A percentile compares a stretch with the other conserved stretches of the same genome.
These are phyloP conservation scores for Orchestes rusci DNA, from an alignment of 2,888 invertebrate species.

Conservation along the genomic window DNA sequence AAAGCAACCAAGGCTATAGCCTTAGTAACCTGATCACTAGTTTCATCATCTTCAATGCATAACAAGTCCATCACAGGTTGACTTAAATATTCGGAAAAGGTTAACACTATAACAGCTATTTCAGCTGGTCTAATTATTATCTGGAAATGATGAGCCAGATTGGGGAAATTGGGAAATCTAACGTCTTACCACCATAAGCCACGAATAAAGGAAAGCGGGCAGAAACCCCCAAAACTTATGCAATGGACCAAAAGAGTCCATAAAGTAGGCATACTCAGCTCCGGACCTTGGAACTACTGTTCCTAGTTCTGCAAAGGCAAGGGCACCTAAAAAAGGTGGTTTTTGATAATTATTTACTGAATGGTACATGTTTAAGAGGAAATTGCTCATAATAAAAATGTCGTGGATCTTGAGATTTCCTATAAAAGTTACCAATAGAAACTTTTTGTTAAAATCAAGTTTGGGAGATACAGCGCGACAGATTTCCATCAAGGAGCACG, in stretches of 20 bases:
- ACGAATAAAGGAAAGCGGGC: constrained; percentile 68
- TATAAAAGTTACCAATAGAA: too few relatives aligned
- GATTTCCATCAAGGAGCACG: too few relatives aligned
- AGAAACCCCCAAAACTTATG: constrained; percentile 65
- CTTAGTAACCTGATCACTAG: constrained; percentile 50
- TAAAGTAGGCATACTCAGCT: constrained; percentile 73
- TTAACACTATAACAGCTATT: constrained; percentile 68
- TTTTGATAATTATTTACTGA: too few relatives aligned
- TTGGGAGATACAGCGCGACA: too few relatives aligned
- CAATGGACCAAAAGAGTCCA: constrained; percentile 61
- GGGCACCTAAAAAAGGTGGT: constrained; percentile 57
- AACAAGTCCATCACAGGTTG: constrained; percentile 55
- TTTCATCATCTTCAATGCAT: constrained; percentile 39
- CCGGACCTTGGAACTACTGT: constrained; percentile 73
- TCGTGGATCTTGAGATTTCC: too few relatives aligned
- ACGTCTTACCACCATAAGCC: constrained; percentile 58
- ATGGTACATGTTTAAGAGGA: too few relatives aligned
- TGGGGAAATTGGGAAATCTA: background rate
- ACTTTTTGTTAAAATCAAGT: too few relatives aligned
- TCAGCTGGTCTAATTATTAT: constrained; percentile 68
- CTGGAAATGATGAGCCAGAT: constrained; percentile 3
- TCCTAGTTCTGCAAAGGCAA: constrained; percentile 75
- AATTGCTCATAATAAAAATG: too few relatives aligned
- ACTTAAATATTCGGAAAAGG: constrained; percentile 68
- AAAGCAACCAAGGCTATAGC: constrained; percentile 56